These are phyloP conservation scores for Eleutherodactylus coqui DNA, from an alignment of 2,797 vertebrate genomes.

Conservation along the genomic window DNA sequence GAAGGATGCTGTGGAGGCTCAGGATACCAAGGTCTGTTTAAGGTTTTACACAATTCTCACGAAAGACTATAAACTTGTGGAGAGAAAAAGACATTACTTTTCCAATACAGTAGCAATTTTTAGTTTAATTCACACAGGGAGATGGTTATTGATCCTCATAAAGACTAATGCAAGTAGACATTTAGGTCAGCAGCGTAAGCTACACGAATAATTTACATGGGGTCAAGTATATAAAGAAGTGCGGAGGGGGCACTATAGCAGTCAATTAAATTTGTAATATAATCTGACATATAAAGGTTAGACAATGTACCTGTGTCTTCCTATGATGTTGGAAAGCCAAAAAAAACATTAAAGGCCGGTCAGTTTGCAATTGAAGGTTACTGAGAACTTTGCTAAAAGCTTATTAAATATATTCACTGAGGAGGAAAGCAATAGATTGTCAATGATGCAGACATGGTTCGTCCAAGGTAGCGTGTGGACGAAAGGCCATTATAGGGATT, in stretches of 20 bases:
- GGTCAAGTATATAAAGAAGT: conserved; percentile 5
- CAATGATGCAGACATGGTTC: neutral
- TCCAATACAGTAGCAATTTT: neutral
- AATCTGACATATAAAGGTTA: neutral
- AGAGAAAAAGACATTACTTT: neutral
- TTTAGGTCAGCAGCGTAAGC: neutral
- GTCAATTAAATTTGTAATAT: neutral
- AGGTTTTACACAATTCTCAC: neutral
- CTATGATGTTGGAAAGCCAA: neutral
- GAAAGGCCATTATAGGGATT: neutral
- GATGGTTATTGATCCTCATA: neutral
- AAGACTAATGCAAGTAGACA: conserved; percentile 13
- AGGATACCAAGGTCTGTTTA: neutral
- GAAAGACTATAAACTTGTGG: neutral
- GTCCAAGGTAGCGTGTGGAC: neutral
- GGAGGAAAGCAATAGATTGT: neutral
- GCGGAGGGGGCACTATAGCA: neutral
- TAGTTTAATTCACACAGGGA: neutral
- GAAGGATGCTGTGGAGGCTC: neutral
- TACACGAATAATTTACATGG: neutral
- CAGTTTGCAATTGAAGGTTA: neutral
- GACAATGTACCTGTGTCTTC: neutral
- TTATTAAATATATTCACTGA: neutral
- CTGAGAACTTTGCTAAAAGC: neutral
- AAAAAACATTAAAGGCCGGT: neutral